Evolutionary conservation across 1,140 invertebrate species (phyloP), one percentile per base, ranked within the genome.

Genomic region (Asbolus verrucosus): DNA sequence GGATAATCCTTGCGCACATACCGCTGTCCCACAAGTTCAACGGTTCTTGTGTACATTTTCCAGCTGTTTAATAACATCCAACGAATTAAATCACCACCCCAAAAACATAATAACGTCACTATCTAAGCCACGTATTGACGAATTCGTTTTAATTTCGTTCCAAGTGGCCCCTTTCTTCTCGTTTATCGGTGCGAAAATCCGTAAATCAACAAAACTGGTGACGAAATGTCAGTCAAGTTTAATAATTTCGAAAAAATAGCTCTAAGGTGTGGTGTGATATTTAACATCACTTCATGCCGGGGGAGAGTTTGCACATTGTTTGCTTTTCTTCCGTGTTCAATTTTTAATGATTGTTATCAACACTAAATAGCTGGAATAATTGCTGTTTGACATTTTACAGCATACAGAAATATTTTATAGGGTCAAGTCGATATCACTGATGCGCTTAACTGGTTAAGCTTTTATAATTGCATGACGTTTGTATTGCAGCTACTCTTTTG

Each of bases 1-100:
- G 41, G 21, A 15, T 78, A 78, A 78, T 78, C 77, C 77, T 69
- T 72, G 60, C 31, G 38, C 63, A 74, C 66, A 73, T 63, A 73
- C 59, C 36, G 38, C n/a, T 54, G 46, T 9, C 16, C 43, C 18
- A 50, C 18, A 18, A 50, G 3, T 54, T 54, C 46, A 54, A 54
- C 46, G 21, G 46, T 54, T 54, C 21, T 21, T 54, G 21, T 54
- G 46, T 54, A 54, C 46, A 21, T 13, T 30, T 54, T 54, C 21
- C 46, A 54, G 46, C 19, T 54, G 46, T 54, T 54, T 54, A 54
- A 54, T 54, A 54, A 54, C 46, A 30, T 24, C 11, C 21, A 24
- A 54, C 21, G 46, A 54, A 54, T 54, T 54, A 54, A 54, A 54
- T 21, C 46, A 54, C 46, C 46, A 19, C 21, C 24, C 24, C 24